phyloP scores from a whole-genome alignment of 1,140 invertebrate species.

The Conopomorpha cramerella region DNA sequence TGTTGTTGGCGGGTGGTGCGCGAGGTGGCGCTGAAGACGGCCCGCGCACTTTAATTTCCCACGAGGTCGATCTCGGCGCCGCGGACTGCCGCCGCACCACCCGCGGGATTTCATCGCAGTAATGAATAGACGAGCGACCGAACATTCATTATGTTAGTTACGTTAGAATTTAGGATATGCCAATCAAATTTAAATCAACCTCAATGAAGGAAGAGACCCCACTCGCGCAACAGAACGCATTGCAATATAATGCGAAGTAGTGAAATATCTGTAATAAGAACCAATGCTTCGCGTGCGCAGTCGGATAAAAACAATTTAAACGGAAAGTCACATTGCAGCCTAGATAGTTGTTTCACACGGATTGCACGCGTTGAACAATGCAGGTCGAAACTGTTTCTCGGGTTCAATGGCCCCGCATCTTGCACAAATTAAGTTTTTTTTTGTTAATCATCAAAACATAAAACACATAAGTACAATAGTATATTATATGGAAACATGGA shows the following conservation, averaged over 20 bases:
- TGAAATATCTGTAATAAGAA: too few species aligned
- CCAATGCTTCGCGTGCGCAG: too few species aligned
- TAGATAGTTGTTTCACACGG: slow-evolving; percentile 35
- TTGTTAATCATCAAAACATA: too few species aligned
- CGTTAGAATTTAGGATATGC: slow-evolving; percentile 24
- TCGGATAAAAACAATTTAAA: too few species aligned
- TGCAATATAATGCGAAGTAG: too few species aligned
- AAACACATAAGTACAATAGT: too few species aligned
- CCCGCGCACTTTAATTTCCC: slow-evolving; percentile 60
- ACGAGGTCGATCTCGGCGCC: slow-evolving; percentile 58
- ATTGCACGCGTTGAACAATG: slow-evolving; percentile 41
- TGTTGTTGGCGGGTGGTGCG: slow-evolving; percentile 28
- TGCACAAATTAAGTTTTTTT: slow-evolving; percentile 31
- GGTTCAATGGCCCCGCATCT: slow-evolving; percentile 36
- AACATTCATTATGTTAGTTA: slow-evolving; percentile 53
- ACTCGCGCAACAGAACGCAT: too few species aligned
- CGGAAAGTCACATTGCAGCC: slow-evolving; percentile 12
- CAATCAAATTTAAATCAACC: slow-evolving; percentile 5
- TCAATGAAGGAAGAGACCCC: slow-evolving; percentile 10
- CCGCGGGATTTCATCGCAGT: slow-evolving; percentile 60
- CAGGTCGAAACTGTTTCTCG: slow-evolving; percentile 25
- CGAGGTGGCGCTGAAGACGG: slow-evolving; percentile 21
- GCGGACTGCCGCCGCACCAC: slow-evolving; percentile 46
- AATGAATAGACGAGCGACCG: slow-evolving; percentile 59
- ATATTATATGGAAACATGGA: too few species aligned